These are phyloP conservation scores for Strigamia maritima DNA, from an alignment of 2,888 invertebrate species.

Conservation along the genomic window DNA sequence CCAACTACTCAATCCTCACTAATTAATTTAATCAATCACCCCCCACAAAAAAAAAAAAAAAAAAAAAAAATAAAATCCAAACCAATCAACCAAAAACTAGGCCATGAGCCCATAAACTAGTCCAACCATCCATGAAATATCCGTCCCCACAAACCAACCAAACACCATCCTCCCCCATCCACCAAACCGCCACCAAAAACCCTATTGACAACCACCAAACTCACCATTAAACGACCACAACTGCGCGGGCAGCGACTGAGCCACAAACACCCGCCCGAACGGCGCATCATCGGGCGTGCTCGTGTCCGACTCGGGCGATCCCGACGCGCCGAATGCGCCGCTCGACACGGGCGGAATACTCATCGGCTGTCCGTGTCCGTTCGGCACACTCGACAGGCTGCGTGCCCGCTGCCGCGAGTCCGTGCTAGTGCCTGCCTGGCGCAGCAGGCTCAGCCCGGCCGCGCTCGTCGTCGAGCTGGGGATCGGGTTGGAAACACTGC, in stretches of 20 bases:
- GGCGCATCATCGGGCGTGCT: slow-evolving; percentile 40
- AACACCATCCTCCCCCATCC: no score
- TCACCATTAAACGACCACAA: slow-evolving; percentile 89
- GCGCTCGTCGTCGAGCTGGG: not conserved
- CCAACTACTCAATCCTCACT: no score
- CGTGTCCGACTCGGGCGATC: slow-evolving; percentile 40
- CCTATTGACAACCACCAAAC: no score
- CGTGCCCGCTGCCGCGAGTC: slow-evolving; percentile 68
- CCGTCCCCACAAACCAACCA: no score
- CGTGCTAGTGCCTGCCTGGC: slow-evolving; percentile 16
- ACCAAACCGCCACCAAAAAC: no score
- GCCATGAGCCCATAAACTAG: no score
- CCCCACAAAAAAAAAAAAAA: no score
- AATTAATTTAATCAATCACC: no score
- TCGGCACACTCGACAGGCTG: slow-evolving; percentile 78
- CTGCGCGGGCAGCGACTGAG: slow-evolving; percentile 85
- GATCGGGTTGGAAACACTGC: slow-evolving; percentile 38
- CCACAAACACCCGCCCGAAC: slow-evolving; percentile 72
- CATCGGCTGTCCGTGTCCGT: slow-evolving; percentile 59
- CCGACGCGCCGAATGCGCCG: slow-evolving; percentile 37
- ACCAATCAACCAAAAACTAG: no score
- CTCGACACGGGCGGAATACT: slow-evolving; percentile 50
- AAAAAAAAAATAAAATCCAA: no score
- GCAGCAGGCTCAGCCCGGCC: not conserved
- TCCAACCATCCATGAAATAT: no score